A percentile compares a stretch with the other conserved stretches of the same genome.
phyloP scores from a whole-genome alignment of 2,113 vertebrate genomes.

The Onychorhynchus coronatus region DNA sequence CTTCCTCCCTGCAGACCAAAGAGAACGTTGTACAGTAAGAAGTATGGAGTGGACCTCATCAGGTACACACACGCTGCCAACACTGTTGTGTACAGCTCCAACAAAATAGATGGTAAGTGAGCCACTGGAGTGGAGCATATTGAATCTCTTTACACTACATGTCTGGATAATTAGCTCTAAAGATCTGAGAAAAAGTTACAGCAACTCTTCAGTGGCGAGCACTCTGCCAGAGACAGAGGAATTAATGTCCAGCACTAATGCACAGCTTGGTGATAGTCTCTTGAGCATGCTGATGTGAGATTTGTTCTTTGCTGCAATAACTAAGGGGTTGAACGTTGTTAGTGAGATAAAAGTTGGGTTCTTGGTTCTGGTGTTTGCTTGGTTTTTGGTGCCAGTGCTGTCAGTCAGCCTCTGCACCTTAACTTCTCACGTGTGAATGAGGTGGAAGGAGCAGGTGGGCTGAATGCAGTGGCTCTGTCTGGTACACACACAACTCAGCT shows the following conservation, averaged over 20 bases:
- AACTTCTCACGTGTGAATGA: rapidly evolving
- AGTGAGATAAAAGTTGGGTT: neutral
- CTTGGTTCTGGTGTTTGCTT: neutral
- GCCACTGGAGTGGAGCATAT: neutral
- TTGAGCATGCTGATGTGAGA: neutral
- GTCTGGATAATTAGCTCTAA: neutral
- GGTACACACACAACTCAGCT: neutral
- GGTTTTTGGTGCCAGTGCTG: neutral
- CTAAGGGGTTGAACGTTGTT: neutral
- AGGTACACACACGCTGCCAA: slow-evolving; percentile 98
- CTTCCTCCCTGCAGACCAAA: slow-evolving; percentile 84
- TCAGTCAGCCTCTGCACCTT: neutral
- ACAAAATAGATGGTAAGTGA: slow-evolving; percentile 98
- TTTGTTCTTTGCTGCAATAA: neutral
- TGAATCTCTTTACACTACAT: neutral
- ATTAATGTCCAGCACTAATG: neutral
- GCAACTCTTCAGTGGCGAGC: neutral
- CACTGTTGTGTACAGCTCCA: slow-evolving; percentile 98
- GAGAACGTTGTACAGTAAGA: slow-evolving; percentile 98
- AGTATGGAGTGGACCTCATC: slow-evolving; percentile 98
- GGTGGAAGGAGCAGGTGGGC: neutral
- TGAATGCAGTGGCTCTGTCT: rapidly evolving
- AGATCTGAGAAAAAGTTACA: neutral
- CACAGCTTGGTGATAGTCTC: neutral
- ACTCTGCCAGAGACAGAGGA: neutral